phyloP scores from a whole-genome alignment of 2,888 invertebrate genomes.

The Mallateleia sp. region DNA sequence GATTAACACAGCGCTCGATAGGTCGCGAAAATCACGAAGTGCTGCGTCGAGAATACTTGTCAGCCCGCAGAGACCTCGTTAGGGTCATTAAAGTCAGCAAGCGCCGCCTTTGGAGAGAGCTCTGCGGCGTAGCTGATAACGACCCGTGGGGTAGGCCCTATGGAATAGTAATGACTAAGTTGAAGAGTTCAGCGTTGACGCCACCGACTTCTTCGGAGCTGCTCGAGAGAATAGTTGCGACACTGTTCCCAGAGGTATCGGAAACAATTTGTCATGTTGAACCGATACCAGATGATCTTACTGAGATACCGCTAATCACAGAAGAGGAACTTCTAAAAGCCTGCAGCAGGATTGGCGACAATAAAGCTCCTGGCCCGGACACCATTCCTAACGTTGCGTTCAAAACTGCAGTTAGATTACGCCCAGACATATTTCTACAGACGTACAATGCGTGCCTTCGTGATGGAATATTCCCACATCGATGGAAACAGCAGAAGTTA shows the following conservation, averaged over 20 bases:
- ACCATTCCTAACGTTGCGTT: not conserved
- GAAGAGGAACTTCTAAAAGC: not conserved
- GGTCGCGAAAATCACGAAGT: too few species aligned
- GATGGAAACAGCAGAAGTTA: not conserved
- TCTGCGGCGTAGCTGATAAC: not conserved
- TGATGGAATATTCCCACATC: not conserved
- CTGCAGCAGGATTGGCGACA: not conserved
- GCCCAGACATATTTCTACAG: not conserved
- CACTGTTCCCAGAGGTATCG: not conserved
- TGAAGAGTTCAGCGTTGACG: not conserved
- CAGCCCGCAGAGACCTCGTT: too few species aligned
- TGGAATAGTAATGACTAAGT: not conserved
- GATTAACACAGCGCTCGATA: too few species aligned
- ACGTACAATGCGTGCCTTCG: not conserved
- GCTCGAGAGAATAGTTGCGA: not conserved
- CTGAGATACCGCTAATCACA: not conserved
- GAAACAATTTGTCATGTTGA: not conserved
- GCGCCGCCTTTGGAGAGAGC: not conserved
- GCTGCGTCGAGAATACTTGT: too few species aligned
- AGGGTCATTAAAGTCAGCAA: too few species aligned
- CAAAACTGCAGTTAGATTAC: not conserved
- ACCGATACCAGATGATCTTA: not conserved
- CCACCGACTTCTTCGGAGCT: not conserved
- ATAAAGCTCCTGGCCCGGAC: not conserved
- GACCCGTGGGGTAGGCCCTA: not conserved